phyloP scores from a whole-genome alignment of 2,797 vertebrate species.

The Champsocephalus gunnari region DNA sequence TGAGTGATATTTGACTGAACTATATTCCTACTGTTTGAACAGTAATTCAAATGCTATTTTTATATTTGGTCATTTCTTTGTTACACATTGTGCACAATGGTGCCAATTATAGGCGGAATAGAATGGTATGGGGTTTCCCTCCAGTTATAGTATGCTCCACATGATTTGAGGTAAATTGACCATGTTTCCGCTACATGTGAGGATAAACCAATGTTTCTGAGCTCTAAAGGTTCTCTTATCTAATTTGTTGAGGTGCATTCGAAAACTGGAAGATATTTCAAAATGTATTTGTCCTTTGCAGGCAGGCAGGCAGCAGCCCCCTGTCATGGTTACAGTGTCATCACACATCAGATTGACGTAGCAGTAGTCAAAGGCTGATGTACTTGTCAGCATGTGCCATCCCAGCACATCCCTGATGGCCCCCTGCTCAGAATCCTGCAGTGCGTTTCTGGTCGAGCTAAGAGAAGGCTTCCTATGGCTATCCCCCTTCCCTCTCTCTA shows the following conservation, averaged over 20 bases:
- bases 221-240: not conserved
- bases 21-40: conserved; percentile 3
- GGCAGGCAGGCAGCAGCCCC: conserved; percentile 16
- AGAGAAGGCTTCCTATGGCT: conserved; percentile 47
- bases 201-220: not conserved
- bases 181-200: not conserved
- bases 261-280: not conserved
- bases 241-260: not conserved
- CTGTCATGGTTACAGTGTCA: conserved; percentile 28
- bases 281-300: conserved; percentile 7
- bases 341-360: conserved; percentile 42
- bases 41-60: not conserved
- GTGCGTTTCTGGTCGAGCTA: conserved; percentile 55
- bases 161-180: not conserved
- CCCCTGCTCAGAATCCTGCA: conserved; percentile 57
- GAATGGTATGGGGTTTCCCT: not conserved
- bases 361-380: conserved; percentile 53
- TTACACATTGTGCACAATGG: not conserved
- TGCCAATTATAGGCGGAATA: not conserved
- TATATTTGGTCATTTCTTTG: conserved; percentile 16
- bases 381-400: conserved; percentile 56
- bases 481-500: not conserved
- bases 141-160: not conserved
- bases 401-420: conserved; percentile 53
- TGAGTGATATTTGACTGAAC: conserved; percentile 3